phyloP scores from a whole-genome alignment of 2,113 vertebrate species.

The Parotia lawesii region DNA sequence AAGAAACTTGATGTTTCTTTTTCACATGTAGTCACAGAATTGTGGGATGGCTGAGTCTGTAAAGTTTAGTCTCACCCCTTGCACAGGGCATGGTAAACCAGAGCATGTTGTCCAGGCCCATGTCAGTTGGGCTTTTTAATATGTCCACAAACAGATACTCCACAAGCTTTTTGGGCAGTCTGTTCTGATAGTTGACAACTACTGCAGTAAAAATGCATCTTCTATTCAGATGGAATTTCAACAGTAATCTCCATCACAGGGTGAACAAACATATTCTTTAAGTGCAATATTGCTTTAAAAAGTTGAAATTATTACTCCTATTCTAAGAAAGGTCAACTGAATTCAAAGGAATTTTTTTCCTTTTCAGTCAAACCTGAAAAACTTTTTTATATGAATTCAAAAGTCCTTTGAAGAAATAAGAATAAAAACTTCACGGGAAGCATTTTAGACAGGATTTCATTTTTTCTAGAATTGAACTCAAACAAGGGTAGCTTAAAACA shows the following conservation, averaged over 20 bases:
- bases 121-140: neutral
- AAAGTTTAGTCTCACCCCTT: neutral
- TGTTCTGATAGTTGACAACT: neutral
- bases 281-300: neutral
- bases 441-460: neutral
- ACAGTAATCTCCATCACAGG: neutral
- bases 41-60: neutral
- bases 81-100: neutral
- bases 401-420: neutral
- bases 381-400: neutral
- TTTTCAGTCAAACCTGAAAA: neutral
- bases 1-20: neutral
- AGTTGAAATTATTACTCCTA: neutral
- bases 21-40: neutral
- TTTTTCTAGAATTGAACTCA: neutral
- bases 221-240: neutral
- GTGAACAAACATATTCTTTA: neutral
- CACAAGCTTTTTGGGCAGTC: neutral
- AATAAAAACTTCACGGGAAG: neutral
- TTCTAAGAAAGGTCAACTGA: neutral
- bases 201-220: neutral
- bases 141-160: neutral
- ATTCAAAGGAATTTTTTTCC: neutral
- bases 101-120: accelerated
- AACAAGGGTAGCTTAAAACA: neutral